These are phyloP conservation scores for Priapulus caudatus DNA, from an alignment of 2,888 invertebrate genomes.

Conservation along the genomic window DNA sequence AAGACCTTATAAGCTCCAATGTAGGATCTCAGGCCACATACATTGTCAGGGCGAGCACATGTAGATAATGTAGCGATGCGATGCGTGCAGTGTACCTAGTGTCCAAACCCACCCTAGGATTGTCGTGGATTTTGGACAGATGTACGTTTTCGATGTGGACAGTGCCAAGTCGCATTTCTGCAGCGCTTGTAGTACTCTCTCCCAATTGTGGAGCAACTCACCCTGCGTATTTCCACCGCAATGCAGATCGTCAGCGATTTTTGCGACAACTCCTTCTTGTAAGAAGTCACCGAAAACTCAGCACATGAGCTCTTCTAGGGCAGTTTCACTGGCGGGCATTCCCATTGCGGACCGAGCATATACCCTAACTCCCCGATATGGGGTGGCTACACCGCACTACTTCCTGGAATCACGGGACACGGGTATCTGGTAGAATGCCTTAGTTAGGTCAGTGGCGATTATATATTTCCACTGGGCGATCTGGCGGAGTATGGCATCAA, in stretches of 20 bases:
- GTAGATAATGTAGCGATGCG: conserved; percentile 15
- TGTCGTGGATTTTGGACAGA: conserved; percentile 8
- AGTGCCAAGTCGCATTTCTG: conserved; percentile 11
- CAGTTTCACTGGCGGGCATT: conserved; percentile 24
- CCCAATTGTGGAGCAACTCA: conserved; percentile 15
- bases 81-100: conserved; percentile 15
- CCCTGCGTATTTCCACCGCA: conserved; percentile 9
- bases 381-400: conserved; percentile 23
- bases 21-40: conserved; percentile 14
- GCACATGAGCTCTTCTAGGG: conserved; percentile 22
- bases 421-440: conserved; percentile 23
- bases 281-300: conserved; percentile 19
- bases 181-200: conserved; percentile 16
- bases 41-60: conserved; percentile 16
- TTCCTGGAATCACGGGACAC: conserved; percentile 21
- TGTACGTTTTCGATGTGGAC: conserved; percentile 17
- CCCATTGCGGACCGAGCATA: conserved; percentile 25
- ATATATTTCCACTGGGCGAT: conserved; percentile 22
- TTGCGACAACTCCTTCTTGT: conserved; percentile 14
- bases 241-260: conserved; percentile 19
- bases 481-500: conserved; percentile 15
- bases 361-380: conserved; percentile 20
- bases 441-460: conserved; percentile 19
- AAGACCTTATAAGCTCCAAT: conserved; percentile 14
- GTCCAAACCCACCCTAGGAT: conserved; percentile 20